phyloP scores from a whole-genome alignment of 2,888 invertebrate species.

The Rotaria macrura region DNA sequence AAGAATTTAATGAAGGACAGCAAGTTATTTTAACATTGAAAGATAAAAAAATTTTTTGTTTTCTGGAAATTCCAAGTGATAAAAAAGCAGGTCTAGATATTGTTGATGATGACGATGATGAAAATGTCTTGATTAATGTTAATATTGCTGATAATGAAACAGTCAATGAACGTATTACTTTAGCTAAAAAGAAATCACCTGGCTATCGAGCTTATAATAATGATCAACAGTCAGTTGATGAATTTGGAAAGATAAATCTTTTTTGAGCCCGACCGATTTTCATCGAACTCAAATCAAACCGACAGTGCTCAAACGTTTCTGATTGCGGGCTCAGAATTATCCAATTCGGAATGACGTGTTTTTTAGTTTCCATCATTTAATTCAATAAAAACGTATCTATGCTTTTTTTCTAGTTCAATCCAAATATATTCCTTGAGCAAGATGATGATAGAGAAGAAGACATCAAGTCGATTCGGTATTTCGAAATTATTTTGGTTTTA shows the following conservation, averaged over 20 bases:
- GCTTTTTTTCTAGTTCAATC: constrained; percentile 20
- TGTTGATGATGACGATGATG: constrained; percentile 57
- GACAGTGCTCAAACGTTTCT: too few species aligned
- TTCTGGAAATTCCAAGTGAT: constrained; percentile 67
- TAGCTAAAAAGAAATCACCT: constrained; percentile 68
- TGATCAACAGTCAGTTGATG: constrained; percentile 52
- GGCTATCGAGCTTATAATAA: constrained; percentile 38
- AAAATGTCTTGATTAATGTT: constrained; percentile 71
- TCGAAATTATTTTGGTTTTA: background rate
- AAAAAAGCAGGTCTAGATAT: constrained; percentile 61
- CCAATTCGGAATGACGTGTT: constrained; percentile 53
- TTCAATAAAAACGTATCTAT: too few species aligned
- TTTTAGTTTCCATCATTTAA: too few species aligned
- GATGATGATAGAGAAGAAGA: constrained; percentile 60
- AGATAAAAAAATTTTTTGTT: too few species aligned
- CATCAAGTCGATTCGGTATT: constrained; percentile 65
- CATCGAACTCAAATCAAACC: too few species aligned
- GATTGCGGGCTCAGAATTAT: too few species aligned
- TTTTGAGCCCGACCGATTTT: too few species aligned
- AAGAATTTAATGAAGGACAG: constrained; percentile 64
- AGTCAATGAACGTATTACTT: constrained; percentile 61
- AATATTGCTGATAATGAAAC: constrained; percentile 50
- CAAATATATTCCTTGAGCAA: constrained; percentile 58
- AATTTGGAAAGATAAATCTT: too few species aligned
- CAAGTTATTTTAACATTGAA: constrained; percentile 80